Evolutionary conservation across 2,797 vertebrate species (phyloP), one percentile per base, ranked within the genome.

Genomic region (Leptatherina wallacei): DNA sequence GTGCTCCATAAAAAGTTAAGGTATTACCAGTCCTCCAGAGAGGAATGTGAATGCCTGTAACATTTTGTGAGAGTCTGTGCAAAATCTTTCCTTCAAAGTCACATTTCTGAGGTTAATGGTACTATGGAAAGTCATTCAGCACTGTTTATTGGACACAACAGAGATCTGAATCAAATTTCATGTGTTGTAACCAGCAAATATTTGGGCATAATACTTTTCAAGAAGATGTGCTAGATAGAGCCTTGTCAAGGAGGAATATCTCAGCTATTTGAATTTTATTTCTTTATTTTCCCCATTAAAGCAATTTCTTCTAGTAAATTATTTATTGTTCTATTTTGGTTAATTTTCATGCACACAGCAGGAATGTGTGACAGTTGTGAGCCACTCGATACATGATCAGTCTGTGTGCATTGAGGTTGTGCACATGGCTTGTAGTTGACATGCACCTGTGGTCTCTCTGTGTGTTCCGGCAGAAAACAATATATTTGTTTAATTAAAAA

Each of bases 151-250:
- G 58, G 49, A 30, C 42, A 29, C 36, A 47, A n/a, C n/a, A 47
- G 14, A 30, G 27, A 30, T 55, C 6, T 33, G 47, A 47, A 8
- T 30, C 61, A 71, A 63, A 63, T 55, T 40, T 55, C 51, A 71
- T 63, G 60, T 47, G 20, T 47, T n/a, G 54, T 51, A 57, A 57
- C 38, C 18, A 49, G 61, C 30, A 16, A 6, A 54, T 40, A 30
- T 33, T 58, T 35, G 16, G 18, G 18, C 16, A 44, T 20, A 44
- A n/a, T 47, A 44, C 7, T 44, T 47, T 47, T 18, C 2, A 47
- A n/a, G 6, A 47, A n/a, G 20, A 47, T 47, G 44, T n/a, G 44
- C n/a, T 10, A 47, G 20, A 47, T n/a, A n/a, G 8, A 3, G 7
- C 20, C 2, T 38, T 47, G 8, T 47, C 18, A 47, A 42, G 40